phyloP scores from a whole-genome alignment of 2,888 invertebrate genomes.

The Halictus ligatus region DNA sequence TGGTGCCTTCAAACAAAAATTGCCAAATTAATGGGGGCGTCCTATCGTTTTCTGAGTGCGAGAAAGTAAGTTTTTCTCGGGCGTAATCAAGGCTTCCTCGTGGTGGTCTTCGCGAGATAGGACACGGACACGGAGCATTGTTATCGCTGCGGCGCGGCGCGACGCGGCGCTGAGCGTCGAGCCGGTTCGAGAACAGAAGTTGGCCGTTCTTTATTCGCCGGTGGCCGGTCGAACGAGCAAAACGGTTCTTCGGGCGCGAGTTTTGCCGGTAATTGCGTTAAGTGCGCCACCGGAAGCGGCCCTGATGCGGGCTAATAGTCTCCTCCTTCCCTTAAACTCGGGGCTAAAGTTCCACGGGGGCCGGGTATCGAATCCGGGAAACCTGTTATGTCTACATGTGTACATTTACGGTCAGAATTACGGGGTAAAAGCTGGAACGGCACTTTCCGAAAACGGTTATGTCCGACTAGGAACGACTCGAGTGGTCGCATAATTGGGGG shows the following conservation, averaged over 20 bases:
- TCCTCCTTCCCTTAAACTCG: slow-evolving; percentile 22
- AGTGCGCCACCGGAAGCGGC: slow-evolving; percentile 40
- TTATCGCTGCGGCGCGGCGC: neutral
- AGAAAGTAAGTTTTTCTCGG: neutral
- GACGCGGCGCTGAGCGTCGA: neutral
- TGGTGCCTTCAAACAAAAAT: neutral
- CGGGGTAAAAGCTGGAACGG: slow-evolving; percentile 45
- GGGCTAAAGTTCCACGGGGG: slow-evolving; percentile 44
- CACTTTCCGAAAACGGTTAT: slow-evolving; percentile 64
- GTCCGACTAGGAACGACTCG: slow-evolving; percentile 51
- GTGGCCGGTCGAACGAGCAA: slow-evolving; percentile 23
- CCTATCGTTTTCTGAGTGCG: neutral
- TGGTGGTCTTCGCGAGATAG: slow-evolving; percentile 6
- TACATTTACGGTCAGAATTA: slow-evolving; percentile 54
- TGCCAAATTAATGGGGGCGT: neutral
- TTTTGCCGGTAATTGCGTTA: slow-evolving; percentile 57
- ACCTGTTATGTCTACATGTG: slow-evolving; percentile 40
- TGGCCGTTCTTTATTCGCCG: slow-evolving; percentile 33
- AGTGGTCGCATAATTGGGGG: slow-evolving; percentile 65
- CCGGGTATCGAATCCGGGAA: slow-evolving; percentile 49
- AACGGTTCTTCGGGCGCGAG: slow-evolving; percentile 44
- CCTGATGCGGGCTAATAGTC: slow-evolving; percentile 55
- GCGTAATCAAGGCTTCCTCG: neutral
- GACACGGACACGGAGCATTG: neutral
- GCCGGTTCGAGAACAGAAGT: neutral